Evolutionary conservation across 1,140 invertebrate species (phyloP), one percentile per base, ranked within the genome.

Genomic region (Antheraea pernyi): DNA sequence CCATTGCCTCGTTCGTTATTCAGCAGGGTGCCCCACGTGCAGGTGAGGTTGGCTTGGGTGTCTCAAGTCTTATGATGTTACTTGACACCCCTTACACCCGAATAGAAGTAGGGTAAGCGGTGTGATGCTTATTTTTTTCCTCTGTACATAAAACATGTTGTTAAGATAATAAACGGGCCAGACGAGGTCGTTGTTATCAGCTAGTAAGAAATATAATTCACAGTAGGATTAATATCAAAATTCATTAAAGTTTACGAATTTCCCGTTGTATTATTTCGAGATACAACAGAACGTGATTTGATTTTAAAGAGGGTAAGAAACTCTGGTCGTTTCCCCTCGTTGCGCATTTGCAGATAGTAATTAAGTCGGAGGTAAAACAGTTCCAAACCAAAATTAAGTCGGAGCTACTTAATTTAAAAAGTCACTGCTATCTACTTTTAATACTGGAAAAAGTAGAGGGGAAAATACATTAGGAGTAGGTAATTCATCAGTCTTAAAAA

Each of bases 401-500:
- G 62, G 59, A 69, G 64, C 71, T 62, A 69, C 68, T 74, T 72
- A 77, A 80, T 77, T 76, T 79, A 69, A 67, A 72, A 75, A 75
- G 48, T 73, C 67, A 61, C 59, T 69, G 65, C 65, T 74, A 69
- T 63, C 11, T 48, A 13, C 64, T 68, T 63, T 64, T 58, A 63
- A 69, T 68, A 70, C 60, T 72, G 37, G 13, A 59, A 69, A 30
- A 68, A 62, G 67, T 68, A 3, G 42, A n/a, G 16, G 67, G 71
- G 72, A 70, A 79, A 76, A 69, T 75, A 76, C 72, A 78, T 78
- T 77, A 76, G 48, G 72, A 76, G 67, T 63, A 59, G 39, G 59
- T 69, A 72, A 74, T 79, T 75, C 78, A 82, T 83, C 78, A 82
- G 80, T 82, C 78, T 80, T 75, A 59, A 71, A 71, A 77, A 82